Evolutionary conservation across 2,888 invertebrate species (phyloP), one percentile per base, ranked within the genome.

Genomic region (Ypsolopha scabrella): DNA sequence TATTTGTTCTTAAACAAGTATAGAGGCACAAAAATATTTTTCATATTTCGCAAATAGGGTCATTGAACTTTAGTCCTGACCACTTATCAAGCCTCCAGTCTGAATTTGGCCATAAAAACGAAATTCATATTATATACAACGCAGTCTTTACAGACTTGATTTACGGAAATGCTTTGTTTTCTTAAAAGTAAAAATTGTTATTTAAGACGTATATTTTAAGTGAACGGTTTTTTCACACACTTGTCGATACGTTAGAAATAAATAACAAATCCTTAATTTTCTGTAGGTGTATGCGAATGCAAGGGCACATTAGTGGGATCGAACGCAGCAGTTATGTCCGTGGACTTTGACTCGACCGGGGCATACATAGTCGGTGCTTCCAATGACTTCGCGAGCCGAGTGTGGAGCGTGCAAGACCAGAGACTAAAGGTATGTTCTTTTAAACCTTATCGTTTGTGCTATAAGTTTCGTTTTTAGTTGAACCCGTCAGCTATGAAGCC

Each of bases 321-420:
- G 67, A 99, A 98, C 81, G 96, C 96, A 14, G 96, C 95, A 48
- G 94, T 99, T 24, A 98, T 97, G 91, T 95, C 97, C 0, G 92
- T 99, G 54, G 98, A 99, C 74, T 98, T 98, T 76, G 98, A 99
- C 79, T 89, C 93, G 41, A 95, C 97, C 53, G 97, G 97, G 51
- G 90, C 92, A 9, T 89, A 93, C 67, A 89, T 98, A 54, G 89
- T 99, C 51, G 99, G 94, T 11, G 96, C 98, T 47, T 98, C 98
- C 44, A 97, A 97, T 78, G 99, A 99, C 86, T 97, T 94, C 76
- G 98, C 98, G 13, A 95, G 96, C 70, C 90, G 99, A 54, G 94
- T 99, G 54, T 99, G 99, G 99, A 95, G 96, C 8, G 91, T 98
- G 50, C 88, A 87, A 59, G 98, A 98, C 80, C 94, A 93, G 76